Evolutionary conservation across 2,797 vertebrate species (phyloP).

Genomic region (Enteromius afrohamiltoni): DNA sequence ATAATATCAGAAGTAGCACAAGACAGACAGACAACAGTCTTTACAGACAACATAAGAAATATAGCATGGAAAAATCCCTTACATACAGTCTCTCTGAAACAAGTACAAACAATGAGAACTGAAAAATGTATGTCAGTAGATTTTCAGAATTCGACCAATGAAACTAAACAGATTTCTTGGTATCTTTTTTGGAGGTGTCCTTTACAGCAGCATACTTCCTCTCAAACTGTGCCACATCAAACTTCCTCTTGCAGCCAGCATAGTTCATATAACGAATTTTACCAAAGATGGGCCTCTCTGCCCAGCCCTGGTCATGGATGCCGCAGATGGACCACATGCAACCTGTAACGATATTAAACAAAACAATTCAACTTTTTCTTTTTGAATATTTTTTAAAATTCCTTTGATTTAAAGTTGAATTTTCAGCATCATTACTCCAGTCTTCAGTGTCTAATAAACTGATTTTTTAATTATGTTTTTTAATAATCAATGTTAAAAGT

Average conservation of each 20-base stretch:
- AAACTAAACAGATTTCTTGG: neutral
- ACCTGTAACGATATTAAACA: slow-evolving; percentile 67
- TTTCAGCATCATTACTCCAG: neutral
- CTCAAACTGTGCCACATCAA: slow-evolving; percentile 83
- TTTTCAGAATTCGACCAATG: neutral
- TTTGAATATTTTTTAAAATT: neutral
- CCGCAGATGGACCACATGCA: slow-evolving; percentile 94
- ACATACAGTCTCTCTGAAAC: neutral
- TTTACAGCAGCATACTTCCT: slow-evolving; percentile 72
- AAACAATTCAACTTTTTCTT: neutral
- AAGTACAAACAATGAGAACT: neutral
- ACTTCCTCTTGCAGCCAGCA: slow-evolving; percentile 89
- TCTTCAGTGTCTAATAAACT: neutral
- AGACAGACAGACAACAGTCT: no score
- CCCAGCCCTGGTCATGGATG: slow-evolving; percentile 89
- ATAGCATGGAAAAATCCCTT: neutral
- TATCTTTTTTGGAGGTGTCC: slow-evolving; percentile 5
- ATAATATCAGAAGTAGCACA: no score
- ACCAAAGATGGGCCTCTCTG: slow-evolving; percentile 83
- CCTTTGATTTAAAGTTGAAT: neutral
- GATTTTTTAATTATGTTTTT: no score
- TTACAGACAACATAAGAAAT: neutral
- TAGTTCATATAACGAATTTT: slow-evolving; percentile 96
- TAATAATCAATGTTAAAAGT: neutral
- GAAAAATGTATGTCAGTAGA: no score